These are phyloP conservation scores for Nephrotoma flavescens DNA, from an alignment of 2,888 invertebrate species.

Conservation along the genomic window DNA sequence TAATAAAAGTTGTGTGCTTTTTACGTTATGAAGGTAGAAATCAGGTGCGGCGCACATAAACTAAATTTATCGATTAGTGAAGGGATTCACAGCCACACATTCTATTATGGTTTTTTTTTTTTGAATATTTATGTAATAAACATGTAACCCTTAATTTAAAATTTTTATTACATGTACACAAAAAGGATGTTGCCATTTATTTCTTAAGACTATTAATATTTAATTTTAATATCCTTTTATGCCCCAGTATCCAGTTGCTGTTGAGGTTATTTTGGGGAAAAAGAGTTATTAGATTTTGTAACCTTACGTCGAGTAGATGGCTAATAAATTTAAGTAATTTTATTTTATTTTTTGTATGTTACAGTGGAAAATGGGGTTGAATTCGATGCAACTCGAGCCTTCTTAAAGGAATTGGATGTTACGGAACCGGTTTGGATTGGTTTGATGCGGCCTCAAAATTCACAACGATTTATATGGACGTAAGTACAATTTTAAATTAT, in stretches of 20 bases:
- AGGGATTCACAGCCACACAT: neutral
- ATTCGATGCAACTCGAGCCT: slow-evolving; percentile 62
- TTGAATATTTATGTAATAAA: neutral
- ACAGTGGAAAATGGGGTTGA: slow-evolving; percentile 62
- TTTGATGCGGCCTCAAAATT: slow-evolving; percentile 53
- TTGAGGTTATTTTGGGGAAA: neutral
- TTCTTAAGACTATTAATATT: neutral
- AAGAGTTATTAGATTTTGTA: neutral
- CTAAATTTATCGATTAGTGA: neutral
- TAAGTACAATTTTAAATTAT: slow-evolving; percentile 34
- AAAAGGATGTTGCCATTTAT: neutral
- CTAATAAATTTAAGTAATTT: neutral
- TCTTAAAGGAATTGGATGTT: slow-evolving; percentile 62
- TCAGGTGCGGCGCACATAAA: neutral
- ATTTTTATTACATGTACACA: neutral
- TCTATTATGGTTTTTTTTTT: neutral
- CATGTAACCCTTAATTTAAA: neutral
- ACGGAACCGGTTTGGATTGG: slow-evolving; percentile 67
- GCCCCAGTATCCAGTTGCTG: neutral
- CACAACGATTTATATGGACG: slow-evolving; percentile 64
- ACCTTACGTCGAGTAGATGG: neutral
- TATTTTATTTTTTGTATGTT: slow-evolving; percentile 18
- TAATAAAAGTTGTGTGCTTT: neutral
- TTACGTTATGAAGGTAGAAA: neutral
- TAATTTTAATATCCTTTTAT: neutral